These are phyloP conservation scores for Anthopleura sola DNA, from an alignment of 64 coral and sea anemone genomes.

Conservation along the genomic window DNA sequence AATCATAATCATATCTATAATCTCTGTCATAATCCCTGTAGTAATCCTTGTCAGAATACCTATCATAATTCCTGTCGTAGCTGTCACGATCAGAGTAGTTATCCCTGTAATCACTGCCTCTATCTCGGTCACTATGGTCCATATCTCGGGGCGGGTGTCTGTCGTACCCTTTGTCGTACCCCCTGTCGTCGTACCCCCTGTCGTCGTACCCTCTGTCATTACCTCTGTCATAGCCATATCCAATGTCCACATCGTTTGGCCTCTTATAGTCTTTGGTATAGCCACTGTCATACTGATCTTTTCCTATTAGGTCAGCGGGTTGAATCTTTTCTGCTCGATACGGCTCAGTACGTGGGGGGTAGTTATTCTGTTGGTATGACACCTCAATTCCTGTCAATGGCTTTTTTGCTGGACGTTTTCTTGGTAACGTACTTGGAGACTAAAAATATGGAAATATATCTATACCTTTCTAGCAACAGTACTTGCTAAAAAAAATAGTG, in stretches of 20 bases:
- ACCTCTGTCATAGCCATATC: not conserved
- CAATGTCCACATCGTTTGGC: not conserved
- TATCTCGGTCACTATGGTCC: slow-evolving; percentile 1
- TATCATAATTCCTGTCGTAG: not conserved
- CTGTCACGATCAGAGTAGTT: not conserved
- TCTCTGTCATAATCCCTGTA: not conserved
- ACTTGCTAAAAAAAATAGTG: too few relatives aligned
- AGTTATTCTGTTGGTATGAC: not conserved
- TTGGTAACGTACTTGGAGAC: slow-evolving; percentile 9
- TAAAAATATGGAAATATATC: not conserved
- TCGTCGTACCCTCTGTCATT: too few relatives aligned
- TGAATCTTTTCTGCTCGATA: not conserved
- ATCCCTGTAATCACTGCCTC: not conserved
- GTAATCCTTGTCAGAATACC: slow-evolving; percentile 1
- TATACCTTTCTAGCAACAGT: not conserved
- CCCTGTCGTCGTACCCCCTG: too few relatives aligned
- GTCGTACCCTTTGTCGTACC: too few relatives aligned
- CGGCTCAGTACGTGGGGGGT: not conserved
- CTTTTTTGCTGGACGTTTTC: slow-evolving; percentile 2
- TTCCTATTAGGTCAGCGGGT: not conserved
- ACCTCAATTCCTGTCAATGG: not conserved
- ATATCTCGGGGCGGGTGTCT: not conserved
- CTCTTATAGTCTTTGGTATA: not conserved
- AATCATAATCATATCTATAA: not conserved
- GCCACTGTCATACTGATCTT: not conserved